Evolutionary conservation across 1,140 invertebrate species (phyloP), one percentile per base, ranked within the genome.

Genomic region (Parapsyche elsis): DNA sequence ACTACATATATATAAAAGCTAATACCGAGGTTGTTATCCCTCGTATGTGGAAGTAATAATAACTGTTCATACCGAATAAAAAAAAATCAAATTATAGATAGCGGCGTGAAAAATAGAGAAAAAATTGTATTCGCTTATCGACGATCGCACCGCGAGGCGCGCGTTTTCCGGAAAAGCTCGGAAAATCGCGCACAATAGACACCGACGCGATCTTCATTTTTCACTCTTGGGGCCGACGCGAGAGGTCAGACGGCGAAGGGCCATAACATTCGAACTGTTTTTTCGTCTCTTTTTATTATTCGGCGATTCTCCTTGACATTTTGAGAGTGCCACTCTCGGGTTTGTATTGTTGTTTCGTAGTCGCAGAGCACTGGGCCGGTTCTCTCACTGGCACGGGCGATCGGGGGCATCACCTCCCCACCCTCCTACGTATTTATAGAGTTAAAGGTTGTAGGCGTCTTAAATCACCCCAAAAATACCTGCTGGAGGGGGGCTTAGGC

Each of bases 401-500:
- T 21, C 24, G 64, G n/a, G 64, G 64, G 10, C 23, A 21, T 16
- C 14, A 57, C 53, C 14, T n/a, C 53, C 53, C 53, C 21, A 19
- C 10, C 2, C 61, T 12, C 76, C 26, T 0, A 19, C 9, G n/a
- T 71, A 71, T 71, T 21, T 71, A 49, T 78, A 71, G 76, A 78
- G 57, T 0, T 26, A 78, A 78, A 78, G 76, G 76, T 78, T 71
- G 76, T 23, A 23, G 61, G 61, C 38, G 76, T 53, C 61, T 78
- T 78, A 78, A 78, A 78, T 78, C 76, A 78, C 61, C 64, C 44
- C 76, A 70, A 57, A 57, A 75, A 78, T 78, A 71, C 38, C 61
- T 49, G 45, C 21, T 64, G 59, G 46, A 30, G 14, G 75, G 30
- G 26, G 70, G 70, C 26, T 30, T 19, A 30, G 49, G 46, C 76